These are phyloP conservation scores for Ectobius pallidus DNA, from an alignment of 2,888 invertebrate species.

Conservation along the genomic window DNA sequence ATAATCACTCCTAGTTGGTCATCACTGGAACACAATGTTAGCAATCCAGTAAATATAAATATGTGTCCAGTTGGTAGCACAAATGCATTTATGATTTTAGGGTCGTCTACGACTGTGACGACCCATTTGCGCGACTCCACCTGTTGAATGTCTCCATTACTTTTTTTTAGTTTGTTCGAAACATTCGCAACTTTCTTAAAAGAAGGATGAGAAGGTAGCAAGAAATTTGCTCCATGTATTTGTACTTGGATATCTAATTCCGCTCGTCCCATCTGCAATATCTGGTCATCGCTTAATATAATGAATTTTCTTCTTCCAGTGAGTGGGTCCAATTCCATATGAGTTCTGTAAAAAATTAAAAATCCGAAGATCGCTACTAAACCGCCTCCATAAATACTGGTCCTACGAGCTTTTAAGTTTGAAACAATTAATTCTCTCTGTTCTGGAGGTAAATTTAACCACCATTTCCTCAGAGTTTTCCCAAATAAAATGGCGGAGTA, in stretches of 20 bases:
- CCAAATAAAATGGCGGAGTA: no score
- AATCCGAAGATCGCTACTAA: no score
- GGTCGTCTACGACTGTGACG: conserved; percentile 57
- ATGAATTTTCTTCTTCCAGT: conserved; percentile 28
- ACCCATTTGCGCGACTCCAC: conserved; percentile 58
- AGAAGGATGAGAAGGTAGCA: conserved; percentile 52
- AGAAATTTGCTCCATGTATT: conserved; percentile 49
- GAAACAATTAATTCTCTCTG: no score
- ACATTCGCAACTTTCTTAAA: conserved; percentile 54
- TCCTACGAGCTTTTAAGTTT: no score
- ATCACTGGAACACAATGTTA: conserved; percentile 57
- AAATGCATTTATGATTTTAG: conserved; percentile 58
- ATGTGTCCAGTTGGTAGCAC: conserved; percentile 62
- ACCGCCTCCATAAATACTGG: no score
- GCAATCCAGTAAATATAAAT: no score
- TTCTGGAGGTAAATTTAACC: no score
- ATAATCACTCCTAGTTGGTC: conserved; percentile 63
- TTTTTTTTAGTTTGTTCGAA: conserved; percentile 53
- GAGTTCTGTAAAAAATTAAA: conserved; percentile 25
- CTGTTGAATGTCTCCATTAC: conserved; percentile 58
- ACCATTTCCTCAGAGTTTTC: no score
- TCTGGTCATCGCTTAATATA: conserved; percentile 7
- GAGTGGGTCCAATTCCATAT: conserved; percentile 32
- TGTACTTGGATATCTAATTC: conserved; percentile 48
- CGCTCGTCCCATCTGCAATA: conserved; percentile 19